Conservation (phyloP, 2,797 vertebrate genomes). For the Melanotaenia trifasciata region DNA sequence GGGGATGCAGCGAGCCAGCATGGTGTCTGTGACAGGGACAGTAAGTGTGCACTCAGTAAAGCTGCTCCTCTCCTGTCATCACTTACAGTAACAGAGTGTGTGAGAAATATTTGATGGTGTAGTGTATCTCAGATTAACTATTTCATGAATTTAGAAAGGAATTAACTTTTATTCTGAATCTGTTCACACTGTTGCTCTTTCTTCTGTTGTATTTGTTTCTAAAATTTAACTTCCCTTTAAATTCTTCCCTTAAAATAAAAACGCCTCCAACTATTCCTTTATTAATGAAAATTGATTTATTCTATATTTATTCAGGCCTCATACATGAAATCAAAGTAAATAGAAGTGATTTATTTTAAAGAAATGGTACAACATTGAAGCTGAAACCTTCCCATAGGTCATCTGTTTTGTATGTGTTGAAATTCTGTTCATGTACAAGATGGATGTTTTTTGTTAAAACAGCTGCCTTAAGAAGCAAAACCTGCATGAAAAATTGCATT, state of each 20-base stretch:
- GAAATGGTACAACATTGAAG: neutral
- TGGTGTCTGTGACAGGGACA: slow-evolving; percentile 62
- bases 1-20: slow-evolving; percentile 56
- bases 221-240: no score
- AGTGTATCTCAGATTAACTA: neutral
- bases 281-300: no score
- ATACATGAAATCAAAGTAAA: neutral
- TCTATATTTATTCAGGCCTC: no score
- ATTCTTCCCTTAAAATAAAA: no score
- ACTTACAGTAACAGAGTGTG: slow-evolving; percentile 24
- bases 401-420: neutral
- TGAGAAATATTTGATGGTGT: neutral
- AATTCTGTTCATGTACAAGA: slow-evolving; percentile 1
- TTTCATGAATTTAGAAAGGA: neutral
- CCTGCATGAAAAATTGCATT: slow-evolving; percentile 13
- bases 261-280: no score
- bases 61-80: slow-evolving; percentile 52
- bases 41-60: slow-evolving; percentile 35
- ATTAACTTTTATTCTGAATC: no score
- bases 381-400: neutral
- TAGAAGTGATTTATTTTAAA: neutral
- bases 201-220: no score
- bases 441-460: slow-evolving; percentile 16
- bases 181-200: no score
- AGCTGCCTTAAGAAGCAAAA: neutral